Evolutionary conservation across 2,797 vertebrate species (phyloP).

Genomic region (Enteromius mattozi): DNA sequence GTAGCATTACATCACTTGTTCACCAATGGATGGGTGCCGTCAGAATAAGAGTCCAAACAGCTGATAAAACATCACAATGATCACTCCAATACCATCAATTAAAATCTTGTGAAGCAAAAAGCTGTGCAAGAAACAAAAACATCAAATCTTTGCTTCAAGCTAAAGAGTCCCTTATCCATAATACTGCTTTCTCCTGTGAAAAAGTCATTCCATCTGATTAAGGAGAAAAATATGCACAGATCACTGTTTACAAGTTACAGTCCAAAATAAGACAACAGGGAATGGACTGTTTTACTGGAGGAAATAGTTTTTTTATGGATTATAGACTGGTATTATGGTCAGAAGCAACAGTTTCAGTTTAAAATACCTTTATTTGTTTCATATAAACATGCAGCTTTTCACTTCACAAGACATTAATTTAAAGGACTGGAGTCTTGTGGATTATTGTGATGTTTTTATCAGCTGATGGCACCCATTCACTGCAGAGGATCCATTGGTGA

Average conservation of each 20-base stretch:
- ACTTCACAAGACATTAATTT: neutral
- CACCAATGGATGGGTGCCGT: neutral
- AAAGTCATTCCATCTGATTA: neutral
- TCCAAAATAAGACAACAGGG: neutral
- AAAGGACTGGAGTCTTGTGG: neutral
- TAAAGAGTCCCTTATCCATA: neutral
- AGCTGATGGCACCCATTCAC: neutral
- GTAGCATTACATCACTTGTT: neutral
- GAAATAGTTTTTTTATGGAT: neutral
- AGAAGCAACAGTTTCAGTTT: neutral
- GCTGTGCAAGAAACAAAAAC: neutral
- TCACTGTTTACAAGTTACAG: neutral
- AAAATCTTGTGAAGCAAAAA: neutral
- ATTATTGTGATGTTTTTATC: neutral
- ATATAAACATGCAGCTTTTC: neutral
- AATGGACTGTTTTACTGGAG: neutral
- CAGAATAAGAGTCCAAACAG: neutral
- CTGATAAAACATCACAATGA: neutral
- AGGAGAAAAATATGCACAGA: neutral
- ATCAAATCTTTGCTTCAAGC: neutral
- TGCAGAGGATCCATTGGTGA: neutral
- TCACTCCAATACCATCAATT: neutral
- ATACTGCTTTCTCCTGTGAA: neutral
- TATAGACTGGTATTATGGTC: neutral
- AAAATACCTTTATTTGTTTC: neutral